Conservation (phyloP, 2,113 vertebrate genomes). For the Perccottus glenii region DNA sequence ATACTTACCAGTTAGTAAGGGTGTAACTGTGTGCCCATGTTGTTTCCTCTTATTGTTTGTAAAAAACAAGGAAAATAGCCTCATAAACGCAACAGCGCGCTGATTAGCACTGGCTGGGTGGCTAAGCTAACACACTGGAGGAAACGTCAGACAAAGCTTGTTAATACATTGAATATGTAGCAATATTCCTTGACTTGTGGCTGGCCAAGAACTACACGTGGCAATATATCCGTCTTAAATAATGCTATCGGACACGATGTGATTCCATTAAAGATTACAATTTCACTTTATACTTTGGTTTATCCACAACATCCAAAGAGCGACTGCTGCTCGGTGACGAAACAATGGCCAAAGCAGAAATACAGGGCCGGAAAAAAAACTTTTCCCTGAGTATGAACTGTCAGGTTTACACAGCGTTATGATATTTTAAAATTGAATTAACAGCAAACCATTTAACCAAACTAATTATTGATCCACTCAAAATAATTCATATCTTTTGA, state of each 20-base stretch:
- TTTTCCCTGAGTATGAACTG: background rate
- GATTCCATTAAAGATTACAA: background rate
- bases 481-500: no score
- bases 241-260: background rate
- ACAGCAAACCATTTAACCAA: no score
- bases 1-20: conserved; percentile 35
- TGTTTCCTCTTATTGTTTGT: conserved; percentile 19
- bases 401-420: background rate
- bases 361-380: conserved; percentile 11
- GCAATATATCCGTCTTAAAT: background rate
- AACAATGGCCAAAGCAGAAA: conserved; percentile 34
- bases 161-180: background rate
- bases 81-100: conserved; percentile 14
- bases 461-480: no score
- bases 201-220: background rate
- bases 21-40: conserved; percentile 19
- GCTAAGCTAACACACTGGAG: background rate
- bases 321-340: conserved; percentile 15
- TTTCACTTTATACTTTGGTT: background rate
- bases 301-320: background rate
- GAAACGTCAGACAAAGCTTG: conserved; percentile 1
- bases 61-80: background rate
- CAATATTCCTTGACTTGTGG: background rate
- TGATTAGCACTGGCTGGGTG: conserved; percentile 30
- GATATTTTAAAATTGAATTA: no score